Evolutionary conservation across 2,888 invertebrate species (phyloP), one percentile per base, ranked within the genome.

Genomic region (Oconnorella tubifera): DNA sequence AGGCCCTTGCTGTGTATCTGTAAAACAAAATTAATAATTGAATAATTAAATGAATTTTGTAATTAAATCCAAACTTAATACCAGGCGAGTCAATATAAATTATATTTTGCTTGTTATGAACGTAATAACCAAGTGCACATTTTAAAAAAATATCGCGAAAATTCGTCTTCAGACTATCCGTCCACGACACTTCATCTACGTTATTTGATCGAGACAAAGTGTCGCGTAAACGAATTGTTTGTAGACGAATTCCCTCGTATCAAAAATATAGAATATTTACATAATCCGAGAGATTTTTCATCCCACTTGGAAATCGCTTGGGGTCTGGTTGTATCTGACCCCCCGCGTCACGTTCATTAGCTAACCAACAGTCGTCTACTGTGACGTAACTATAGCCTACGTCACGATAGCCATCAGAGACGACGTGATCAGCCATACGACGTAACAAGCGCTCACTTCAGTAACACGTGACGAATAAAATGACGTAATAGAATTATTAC

Each of bases 291-390:
- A n/a, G n/a, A n/a, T n/a, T 88, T 83, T 89, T 90, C 85, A 97
- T 95, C 70, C 96, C 96, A 78, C 89, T 88, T 0, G 96, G 95
- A 84, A 97, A 97, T 73, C 96, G 84, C 72, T 88, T 86, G 33
- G 65, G 61, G 56, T 70, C 68, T 6, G 70, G 63, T 40, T 70
- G 64, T 4, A 76, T 56, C 27, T 68, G 68, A 19, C 69, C 69
- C 14, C 62, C n/a, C 2, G 62, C 33, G 33, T 67, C 68, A 14
- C 70, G 56, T 2, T 62, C 6, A 28, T 59, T 31, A 10, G 65
- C 68, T 33, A 59, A 58, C 70, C 70, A 70, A 40, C 70, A 70
- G 67, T 70, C 70, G 50, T 70, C 70, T n/a, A 70, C 59, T 1
- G 63, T 64, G 28, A 70, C 59, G 63, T 69, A 70, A 49, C 64